A percentile compares a stretch with the other conserved stretches of the same genome.
Evolutionary conservation across 2,888 invertebrate genomes (phyloP).

Genomic region (Tribolium freemani): DNA sequence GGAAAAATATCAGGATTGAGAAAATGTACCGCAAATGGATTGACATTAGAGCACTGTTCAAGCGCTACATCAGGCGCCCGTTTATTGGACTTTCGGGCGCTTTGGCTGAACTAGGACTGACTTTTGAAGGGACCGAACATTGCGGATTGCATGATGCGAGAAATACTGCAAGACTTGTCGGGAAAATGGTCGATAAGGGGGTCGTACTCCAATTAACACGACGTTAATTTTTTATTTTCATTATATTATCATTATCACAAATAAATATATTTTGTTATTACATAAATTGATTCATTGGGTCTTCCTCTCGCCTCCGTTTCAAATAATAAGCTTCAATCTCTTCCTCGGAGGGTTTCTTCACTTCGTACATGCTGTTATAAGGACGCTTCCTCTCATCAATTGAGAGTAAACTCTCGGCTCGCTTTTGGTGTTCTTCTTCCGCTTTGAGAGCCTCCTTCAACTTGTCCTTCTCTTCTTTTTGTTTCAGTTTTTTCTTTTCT

Average conservation of each 20-base stretch:
- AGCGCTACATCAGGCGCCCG: constrained; percentile 70
- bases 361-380: constrained; percentile 92
- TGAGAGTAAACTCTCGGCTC: constrained; percentile 76
- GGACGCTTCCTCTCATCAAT: constrained; percentile 92
- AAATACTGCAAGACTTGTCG: constrained; percentile 73
- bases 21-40: constrained; percentile 73
- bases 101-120: constrained; percentile 71
- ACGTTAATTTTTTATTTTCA: constrained; percentile 50
- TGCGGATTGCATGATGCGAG: constrained; percentile 75
- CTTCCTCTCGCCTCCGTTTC: constrained; percentile 86
- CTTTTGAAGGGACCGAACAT: constrained; percentile 74
- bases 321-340: constrained; percentile 95
- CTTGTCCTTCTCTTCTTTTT: constrained; percentile 70
- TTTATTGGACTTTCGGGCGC: constrained; percentile 72
- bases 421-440: constrained; percentile 74
- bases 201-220: constrained; percentile 12
- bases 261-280: constrained; percentile 30
- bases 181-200: constrained; percentile 68
- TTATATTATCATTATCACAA: constrained; percentile 49
- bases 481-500: constrained; percentile 61
- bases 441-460: constrained; percentile 76
- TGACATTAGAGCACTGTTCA: constrained; percentile 72
- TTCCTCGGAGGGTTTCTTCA: constrained; percentile 88
- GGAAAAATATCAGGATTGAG: constrained; percentile 72
- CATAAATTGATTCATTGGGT: constrained; percentile 88